Percentiles rank a stretch among this genome's conserved stretches.
Conservation (phyloP, 2,797 vertebrate genomes). For the Rhodeus uyekii region DNA sequence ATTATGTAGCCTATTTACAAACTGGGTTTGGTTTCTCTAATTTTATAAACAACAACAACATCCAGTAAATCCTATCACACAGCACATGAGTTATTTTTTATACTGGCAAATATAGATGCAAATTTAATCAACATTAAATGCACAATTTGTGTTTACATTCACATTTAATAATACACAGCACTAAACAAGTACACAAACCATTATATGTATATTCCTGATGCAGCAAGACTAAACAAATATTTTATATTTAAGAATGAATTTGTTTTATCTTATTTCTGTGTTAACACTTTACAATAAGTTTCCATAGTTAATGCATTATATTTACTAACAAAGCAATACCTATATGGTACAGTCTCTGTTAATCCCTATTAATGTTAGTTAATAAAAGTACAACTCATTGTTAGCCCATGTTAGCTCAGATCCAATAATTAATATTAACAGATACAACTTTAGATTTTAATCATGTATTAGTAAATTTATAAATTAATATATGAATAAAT, state of each 20-base stretch:
- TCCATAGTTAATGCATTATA: background rate
- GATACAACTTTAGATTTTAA: background rate
- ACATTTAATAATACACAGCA: background rate
- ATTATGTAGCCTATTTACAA: background rate
- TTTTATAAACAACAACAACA: background rate
- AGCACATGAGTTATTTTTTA: background rate
- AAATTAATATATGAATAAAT: background rate
- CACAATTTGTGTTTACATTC: background rate
- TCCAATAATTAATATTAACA: background rate
- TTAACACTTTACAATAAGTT: background rate
- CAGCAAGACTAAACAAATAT: background rate
- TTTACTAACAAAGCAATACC: background rate
- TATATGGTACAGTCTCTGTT: background rate
- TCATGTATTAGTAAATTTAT: background rate
- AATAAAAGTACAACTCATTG: background rate
- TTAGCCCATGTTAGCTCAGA: background rate
- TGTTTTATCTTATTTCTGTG: background rate
- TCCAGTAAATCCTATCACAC: background rate
- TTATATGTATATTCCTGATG: background rate
- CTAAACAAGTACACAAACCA: background rate
- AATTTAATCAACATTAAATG: background rate
- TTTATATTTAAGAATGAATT: background rate
- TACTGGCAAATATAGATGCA: background rate
- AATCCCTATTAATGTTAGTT: background rate
- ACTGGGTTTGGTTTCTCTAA: background rate